A percentile compares a stretch with the other conserved stretches of the same genome.
Evolutionary conservation across 2,113 vertebrate genomes (phyloP).

Genomic region (Actinemys pallida): DNA sequence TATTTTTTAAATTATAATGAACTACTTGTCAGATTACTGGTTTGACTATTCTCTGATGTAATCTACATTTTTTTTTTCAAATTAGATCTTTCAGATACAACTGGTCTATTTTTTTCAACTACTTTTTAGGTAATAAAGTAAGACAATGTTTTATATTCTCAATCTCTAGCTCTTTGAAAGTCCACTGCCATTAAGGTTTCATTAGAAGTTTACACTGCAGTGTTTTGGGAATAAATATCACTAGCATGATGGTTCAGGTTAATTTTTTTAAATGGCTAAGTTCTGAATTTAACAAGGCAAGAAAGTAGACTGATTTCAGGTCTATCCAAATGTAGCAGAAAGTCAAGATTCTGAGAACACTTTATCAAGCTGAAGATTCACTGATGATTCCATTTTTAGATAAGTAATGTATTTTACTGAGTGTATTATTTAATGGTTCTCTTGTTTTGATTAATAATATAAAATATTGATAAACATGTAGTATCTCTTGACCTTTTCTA

Average conservation of each 20-base stretch:
- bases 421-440: neutral
- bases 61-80: neutral
- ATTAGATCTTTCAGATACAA: neutral
- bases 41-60: neutral
- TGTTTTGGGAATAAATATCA: neutral
- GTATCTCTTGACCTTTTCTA: neutral
- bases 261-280: neutral
- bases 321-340: neutral
- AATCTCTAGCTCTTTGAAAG: neutral
- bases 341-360: neutral
- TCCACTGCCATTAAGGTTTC: neutral
- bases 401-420: neutral
- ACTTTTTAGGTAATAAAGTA: neutral
- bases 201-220: neutral
- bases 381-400: neutral
- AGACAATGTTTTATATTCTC: neutral
- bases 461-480: neutral
- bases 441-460: neutral
- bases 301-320: neutral
- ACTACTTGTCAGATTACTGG: neutral
- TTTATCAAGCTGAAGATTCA: neutral
- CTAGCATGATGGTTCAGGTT: neutral
- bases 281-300: neutral
- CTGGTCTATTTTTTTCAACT: neutral
- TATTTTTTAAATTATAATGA: neutral